Conservation (phyloP, 2,113 vertebrate genomes). For the Terrapene triunguis region DNA sequence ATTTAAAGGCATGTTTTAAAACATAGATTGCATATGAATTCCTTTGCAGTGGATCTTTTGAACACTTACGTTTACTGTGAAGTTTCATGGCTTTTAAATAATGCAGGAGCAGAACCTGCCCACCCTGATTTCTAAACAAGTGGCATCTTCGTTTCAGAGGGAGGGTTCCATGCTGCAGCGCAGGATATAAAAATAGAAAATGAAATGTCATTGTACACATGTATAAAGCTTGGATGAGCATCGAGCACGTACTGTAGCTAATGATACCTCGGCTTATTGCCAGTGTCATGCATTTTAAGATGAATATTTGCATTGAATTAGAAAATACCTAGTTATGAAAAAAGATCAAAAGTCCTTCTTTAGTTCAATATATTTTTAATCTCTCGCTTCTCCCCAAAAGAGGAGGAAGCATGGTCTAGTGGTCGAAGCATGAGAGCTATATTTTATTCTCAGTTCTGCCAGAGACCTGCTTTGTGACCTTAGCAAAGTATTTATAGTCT, state of each 20-base stretch:
- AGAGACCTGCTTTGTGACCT: slow-evolving; percentile 42
- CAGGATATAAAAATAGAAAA: slow-evolving; percentile 62
- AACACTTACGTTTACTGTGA: slow-evolving; percentile 16
- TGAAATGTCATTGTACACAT: slow-evolving; percentile 48
- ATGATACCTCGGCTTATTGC: slow-evolving; percentile 38
- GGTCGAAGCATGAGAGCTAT: background rate
- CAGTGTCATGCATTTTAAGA: slow-evolving; percentile 39
- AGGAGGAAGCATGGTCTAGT: background rate
- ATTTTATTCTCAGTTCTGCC: slow-evolving; percentile 21
- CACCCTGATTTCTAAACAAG: slow-evolving; percentile 57
- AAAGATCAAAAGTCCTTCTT: background rate
- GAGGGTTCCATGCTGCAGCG: slow-evolving; percentile 40
- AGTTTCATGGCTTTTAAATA: slow-evolving; percentile 59
- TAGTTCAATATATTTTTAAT: background rate
- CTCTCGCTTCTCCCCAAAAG: background rate
- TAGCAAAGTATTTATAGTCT: slow-evolving; percentile 39
- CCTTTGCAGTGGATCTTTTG: background rate
- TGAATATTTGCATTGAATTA: slow-evolving; percentile 6
- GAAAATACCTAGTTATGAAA: background rate
- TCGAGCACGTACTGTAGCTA: slow-evolving; percentile 16
- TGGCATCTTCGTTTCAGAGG: slow-evolving; percentile 32
- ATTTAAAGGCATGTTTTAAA: background rate
- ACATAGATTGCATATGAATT: background rate
- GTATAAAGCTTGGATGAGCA: slow-evolving; percentile 38
- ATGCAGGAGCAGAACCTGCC: slow-evolving; percentile 49